Conservation (phyloP, 2,113 vertebrate species). For the Lophotis ruficrista region DNA sequence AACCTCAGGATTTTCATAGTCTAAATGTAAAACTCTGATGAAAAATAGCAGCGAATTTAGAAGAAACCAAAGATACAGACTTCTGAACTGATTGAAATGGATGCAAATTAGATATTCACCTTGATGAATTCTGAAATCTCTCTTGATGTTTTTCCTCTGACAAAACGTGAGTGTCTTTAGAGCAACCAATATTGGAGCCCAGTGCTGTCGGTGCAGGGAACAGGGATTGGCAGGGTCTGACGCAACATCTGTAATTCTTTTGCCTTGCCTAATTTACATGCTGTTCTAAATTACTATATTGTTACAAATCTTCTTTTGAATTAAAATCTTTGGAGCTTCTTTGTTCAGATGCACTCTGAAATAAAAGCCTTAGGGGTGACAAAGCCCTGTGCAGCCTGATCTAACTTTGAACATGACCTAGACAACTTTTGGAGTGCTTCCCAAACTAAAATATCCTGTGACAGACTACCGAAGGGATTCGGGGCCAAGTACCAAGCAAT, state of each 20-base stretch:
- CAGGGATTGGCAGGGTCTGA: neutral
- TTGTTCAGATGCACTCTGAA: neutral
- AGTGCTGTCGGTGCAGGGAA: neutral
- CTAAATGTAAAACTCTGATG: neutral
- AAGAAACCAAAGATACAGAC: neutral
- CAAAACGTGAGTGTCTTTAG: neutral
- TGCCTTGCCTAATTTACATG: neutral
- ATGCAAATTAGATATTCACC: neutral
- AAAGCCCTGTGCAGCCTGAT: neutral
- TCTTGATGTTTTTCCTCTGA: neutral
- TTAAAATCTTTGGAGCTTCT: neutral
- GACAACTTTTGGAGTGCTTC: neutral
- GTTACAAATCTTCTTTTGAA: neutral
- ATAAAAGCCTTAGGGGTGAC: neutral
- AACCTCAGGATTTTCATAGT: neutral
- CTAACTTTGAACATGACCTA: neutral
- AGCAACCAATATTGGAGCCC: neutral
- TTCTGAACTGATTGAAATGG: neutral
- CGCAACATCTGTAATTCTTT: neutral
- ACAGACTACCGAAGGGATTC: neutral
- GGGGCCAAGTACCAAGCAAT: neutral
- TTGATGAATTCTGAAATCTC: neutral
- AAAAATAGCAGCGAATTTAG: neutral
- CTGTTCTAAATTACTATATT: neutral
- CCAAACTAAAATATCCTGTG: neutral